Evolutionary conservation across 1,140 invertebrate genomes (phyloP), one percentile per base, ranked within the genome.

Genomic region (Araneus ventricosus): DNA sequence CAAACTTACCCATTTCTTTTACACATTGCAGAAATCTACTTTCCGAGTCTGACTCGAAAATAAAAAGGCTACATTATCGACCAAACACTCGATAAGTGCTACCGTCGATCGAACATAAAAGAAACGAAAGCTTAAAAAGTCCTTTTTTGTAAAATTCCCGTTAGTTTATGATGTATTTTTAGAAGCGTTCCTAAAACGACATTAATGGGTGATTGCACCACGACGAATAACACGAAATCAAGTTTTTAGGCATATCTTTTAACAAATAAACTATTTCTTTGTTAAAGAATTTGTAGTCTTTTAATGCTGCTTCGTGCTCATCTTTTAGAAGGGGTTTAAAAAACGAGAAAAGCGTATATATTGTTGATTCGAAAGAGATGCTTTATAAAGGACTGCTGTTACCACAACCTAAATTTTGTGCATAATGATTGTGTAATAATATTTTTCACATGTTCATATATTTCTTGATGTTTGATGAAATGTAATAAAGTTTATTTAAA

Each of bases 401-500:
- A 17, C 34, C 24, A 67, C 30, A n/a, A n/a, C n/a, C 22, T 45
- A 82, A 82, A 82, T 52, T 82, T 27, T 20, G 7, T 82, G 2
- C 5, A 7, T 45, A 41, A 10, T 41, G 22, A 82, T 10, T 41
- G 22, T 41, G 22, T 82, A 45, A 79, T 17, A 45, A 84, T 34
- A 45, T 45, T 41, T 84, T 45, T 84, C 45, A 24, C 24, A 45
- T n/a, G 30, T 17, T n/a, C 17, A 22, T 84, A 52, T 84, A 45
- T 79, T 79, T 37, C 39, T 84, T 84, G 45, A 45, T 52, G 24
- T 84, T 41, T 84, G 24, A 84, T 45, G 80, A 84, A 45, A 79
- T 27, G 37, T 79, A 79, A 45, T 45, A 84, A 84, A 84, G 27
- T 84, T 84, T 41, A 84, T 84, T 84, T 45, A 84, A 84, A 84